These are phyloP conservation scores for Xenopus borealis DNA, from an alignment of 2,113 vertebrate genomes.

Conservation along the genomic window DNA sequence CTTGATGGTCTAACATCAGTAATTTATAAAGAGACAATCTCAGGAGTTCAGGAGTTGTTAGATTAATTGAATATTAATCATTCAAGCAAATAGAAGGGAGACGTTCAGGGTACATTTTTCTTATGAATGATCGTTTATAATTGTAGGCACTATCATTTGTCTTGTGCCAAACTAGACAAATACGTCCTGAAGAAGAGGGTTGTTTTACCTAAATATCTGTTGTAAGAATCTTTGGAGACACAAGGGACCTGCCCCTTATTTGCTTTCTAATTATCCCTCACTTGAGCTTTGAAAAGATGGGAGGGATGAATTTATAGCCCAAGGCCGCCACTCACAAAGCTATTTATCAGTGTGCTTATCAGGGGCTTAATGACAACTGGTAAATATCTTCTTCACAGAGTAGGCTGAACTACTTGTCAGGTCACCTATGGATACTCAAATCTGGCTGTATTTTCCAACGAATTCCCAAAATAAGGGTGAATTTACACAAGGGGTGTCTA, in stretches of 20 bases:
- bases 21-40: neutral
- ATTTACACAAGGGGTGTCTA: too few relatives aligned
- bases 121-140: neutral
- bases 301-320: slow-evolving; percentile 19
- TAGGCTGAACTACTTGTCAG: neutral
- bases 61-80: neutral
- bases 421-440: neutral
- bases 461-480: neutral
- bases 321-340: slow-evolving; percentile 6
- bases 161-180: neutral
- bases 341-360: slow-evolving; percentile 27
- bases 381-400: neutral
- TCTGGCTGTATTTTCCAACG: neutral
- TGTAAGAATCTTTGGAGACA: slow-evolving; percentile 13
- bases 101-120: neutral
- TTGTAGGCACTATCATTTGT: slow-evolving; percentile 1
- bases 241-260: slow-evolving; percentile 16
- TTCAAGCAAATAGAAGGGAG: neutral
- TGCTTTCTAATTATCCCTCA: slow-evolving; percentile 43
- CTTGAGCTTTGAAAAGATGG: slow-evolving; percentile 34
- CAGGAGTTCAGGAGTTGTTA: neutral
- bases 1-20: neutral
- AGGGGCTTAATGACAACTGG: slow-evolving; percentile 1
- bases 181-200: neutral
- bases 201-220: neutral